phyloP scores from a whole-genome alignment of 37 sponge, comb jelly and placozoan genomes.

The Tethya wilhelma region DNA sequence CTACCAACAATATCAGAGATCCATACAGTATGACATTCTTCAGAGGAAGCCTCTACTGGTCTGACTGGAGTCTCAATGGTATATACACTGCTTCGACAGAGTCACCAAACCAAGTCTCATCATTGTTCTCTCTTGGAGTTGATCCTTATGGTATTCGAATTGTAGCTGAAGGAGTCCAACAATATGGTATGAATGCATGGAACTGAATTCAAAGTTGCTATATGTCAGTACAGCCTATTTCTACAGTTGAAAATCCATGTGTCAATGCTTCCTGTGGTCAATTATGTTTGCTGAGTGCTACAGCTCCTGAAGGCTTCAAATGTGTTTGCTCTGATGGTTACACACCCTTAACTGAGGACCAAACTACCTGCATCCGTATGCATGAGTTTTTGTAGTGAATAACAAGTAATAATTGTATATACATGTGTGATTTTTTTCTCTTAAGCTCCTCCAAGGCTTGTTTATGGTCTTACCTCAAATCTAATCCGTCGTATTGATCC shows the following conservation, averaged over 20 bases:
- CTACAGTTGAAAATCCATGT: slow-evolving; percentile 52
- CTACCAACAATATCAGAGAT: slow-evolving; percentile 7
- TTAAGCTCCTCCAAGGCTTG: slow-evolving; percentile 1
- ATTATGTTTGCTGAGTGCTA: slow-evolving; percentile 48
- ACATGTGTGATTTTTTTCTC: neutral
- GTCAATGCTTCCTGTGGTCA: slow-evolving; percentile 73
- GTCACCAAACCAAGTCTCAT: neutral
- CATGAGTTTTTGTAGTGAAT: too few relatives aligned
- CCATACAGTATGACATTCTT: slow-evolving; percentile 64
- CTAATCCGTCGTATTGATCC: slow-evolving; percentile 1
- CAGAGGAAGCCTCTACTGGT: slow-evolving; percentile 58
- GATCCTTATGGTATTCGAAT: slow-evolving; percentile 25
- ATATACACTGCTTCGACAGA: slow-evolving; percentile 5
- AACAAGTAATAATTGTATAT: neutral
- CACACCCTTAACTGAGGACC: neutral
- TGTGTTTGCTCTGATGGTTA: slow-evolving; percentile 55
- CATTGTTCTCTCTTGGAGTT: neutral
- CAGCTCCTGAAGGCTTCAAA: slow-evolving; percentile 4
- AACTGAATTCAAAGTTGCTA: too few relatives aligned
- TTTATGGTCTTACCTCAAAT: neutral
- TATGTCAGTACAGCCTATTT: neutral
- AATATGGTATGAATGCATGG: neutral
- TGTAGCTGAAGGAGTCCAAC: neutral
- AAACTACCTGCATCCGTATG: slow-evolving; percentile 15
- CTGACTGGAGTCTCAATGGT: slow-evolving; percentile 53